A percentile compares a stretch with the other conserved stretches of the same genome.
phyloP scores from a whole-genome alignment of 1,140 invertebrate genomes.

The Ladona fulva region DNA sequence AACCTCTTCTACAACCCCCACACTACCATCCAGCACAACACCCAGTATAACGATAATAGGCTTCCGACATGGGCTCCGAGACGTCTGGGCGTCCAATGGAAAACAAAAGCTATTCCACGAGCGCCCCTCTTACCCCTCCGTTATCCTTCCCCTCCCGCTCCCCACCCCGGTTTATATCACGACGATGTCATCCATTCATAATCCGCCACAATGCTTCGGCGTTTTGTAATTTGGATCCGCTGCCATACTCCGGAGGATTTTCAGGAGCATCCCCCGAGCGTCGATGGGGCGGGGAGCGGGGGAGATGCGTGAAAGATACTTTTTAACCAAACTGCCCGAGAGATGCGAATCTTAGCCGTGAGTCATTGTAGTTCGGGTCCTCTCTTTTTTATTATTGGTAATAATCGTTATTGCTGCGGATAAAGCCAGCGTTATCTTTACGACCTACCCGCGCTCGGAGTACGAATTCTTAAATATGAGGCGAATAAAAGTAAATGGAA shows the following conservation, averaged over 20 bases:
- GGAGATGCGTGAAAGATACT: no score
- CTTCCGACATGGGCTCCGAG: conserved; percentile 5
- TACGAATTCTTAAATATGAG: no score
- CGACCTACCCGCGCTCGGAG: no score
- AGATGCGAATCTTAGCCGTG: no score
- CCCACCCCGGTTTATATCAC: not conserved
- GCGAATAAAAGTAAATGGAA: no score
- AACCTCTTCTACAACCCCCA: not conserved
- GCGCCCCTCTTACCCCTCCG: not conserved
- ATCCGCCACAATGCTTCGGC: not conserved
- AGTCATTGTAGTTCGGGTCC: no score
- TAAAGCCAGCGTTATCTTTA: no score
- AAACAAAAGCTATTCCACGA: not conserved
- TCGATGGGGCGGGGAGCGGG: no score
- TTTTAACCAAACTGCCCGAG: no score
- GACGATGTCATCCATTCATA: not conserved
- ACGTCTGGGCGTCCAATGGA: not conserved
- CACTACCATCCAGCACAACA: not conserved
- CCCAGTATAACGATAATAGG: not conserved
- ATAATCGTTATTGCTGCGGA: no score
- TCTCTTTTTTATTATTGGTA: no score
- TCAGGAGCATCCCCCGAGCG: not conserved
- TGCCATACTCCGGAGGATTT: not conserved
- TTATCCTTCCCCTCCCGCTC: not conserved
- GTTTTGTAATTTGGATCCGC: not conserved